Evolutionary conservation across 92 coral and sea anemone genomes (phyloP), one percentile per base, ranked within the genome.

Genomic region (Siderastrea siderea): DNA sequence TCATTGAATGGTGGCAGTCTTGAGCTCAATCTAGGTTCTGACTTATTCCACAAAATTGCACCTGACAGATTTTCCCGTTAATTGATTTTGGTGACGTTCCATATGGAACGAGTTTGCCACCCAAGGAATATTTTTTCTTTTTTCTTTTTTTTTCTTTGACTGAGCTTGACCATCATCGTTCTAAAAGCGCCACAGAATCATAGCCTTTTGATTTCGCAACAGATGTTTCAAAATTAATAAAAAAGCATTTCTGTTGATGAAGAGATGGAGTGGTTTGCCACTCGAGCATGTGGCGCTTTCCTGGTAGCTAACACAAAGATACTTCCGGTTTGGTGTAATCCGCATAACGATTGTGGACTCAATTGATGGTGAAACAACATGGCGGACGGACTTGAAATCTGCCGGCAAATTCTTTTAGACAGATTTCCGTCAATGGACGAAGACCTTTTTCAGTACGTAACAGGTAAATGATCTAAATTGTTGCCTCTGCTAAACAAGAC

Each of bases 351-450:
- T 17, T 72, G 81, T 13, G 51, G 87, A 54, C 73, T 73, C 87
- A 74, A 15, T 8, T 62, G 87, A 84, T 74, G 80, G 87, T 74
- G 87, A 60, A 84, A 84, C 53, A 84, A 84, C 73, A 84, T 84
- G 87, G 87, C 89, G 77, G 63, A 65, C 58, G 84, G 89, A 54
- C 26, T 78, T 67, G 89, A 76, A 3, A 68, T 66, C 57, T 76
- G 82, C 84, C 84, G 89, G 76, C 89, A 59, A 85, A 85, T 93
- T 88, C 83, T 95, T 38, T 77, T 72, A 44, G 86, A 91, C 7
- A 85, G 81, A 74, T 95, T 95, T 84, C 98, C 98, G 57, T 82
- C 87, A 17, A 91, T 95, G 9, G 98, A 95, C 73, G 91, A 88
- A 17, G 98, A 95, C 44, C 94, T 95, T 51, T 90, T 95, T 45